phyloP scores from a whole-genome alignment of 2,113 vertebrate species.

The Sinocyclocheilus rhinocerous region DNA sequence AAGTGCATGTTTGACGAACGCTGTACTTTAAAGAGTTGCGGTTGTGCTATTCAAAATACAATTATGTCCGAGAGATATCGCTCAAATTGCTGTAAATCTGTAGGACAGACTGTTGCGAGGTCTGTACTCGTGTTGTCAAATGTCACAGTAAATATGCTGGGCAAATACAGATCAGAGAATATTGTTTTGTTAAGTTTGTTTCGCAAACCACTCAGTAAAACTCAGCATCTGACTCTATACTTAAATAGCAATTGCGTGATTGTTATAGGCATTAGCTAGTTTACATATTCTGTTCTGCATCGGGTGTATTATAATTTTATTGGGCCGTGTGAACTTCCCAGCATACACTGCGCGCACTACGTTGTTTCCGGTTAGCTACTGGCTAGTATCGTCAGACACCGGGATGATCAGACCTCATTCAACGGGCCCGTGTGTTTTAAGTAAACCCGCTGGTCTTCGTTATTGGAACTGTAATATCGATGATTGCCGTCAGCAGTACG shows the following conservation, averaged over 20 bases:
- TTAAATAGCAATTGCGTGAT: too few species aligned
- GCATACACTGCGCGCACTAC: background rate
- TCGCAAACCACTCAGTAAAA: background rate
- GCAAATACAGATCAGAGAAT: background rate
- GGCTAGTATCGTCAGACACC: conserved; percentile 7
- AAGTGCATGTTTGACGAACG: background rate
- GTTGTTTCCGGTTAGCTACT: conserved; percentile 32
- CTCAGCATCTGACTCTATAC: background rate
- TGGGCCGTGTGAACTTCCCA: background rate
- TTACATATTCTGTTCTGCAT: background rate
- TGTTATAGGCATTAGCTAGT: background rate
- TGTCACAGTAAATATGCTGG: background rate
- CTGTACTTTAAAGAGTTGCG: background rate
- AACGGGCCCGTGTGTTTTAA: background rate
- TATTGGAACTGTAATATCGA: conserved; percentile 57
- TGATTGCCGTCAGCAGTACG: conserved; percentile 76
- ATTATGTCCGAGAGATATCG: background rate
- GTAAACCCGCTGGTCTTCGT: background rate
- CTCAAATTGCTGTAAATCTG: background rate
- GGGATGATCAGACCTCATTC: conserved; percentile 6
- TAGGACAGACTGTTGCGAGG: background rate
- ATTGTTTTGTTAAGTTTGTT: background rate
- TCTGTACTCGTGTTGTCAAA: background rate
- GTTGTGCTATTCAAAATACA: background rate
- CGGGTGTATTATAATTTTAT: background rate